These are phyloP conservation scores for Lophochroa leadbeateri DNA, from an alignment of 2,113 vertebrate genomes.

Conservation along the genomic window DNA sequence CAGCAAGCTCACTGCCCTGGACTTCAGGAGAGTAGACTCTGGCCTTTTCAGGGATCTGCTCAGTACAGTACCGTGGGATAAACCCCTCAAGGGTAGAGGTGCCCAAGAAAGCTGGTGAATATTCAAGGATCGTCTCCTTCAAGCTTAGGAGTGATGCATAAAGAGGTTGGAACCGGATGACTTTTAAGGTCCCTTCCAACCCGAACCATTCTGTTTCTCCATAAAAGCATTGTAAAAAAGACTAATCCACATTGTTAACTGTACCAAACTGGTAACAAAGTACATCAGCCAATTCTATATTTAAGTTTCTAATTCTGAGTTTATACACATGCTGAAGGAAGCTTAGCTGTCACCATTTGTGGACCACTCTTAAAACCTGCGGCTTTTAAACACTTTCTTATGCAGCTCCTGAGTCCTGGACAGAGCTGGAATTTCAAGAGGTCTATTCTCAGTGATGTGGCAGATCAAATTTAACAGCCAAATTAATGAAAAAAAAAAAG, in stretches of 20 bases:
- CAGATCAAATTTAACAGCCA: neutral
- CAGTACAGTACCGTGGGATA: neutral
- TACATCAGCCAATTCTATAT: neutral
- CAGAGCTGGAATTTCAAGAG: neutral
- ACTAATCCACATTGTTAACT: neutral
- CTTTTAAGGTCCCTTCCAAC: neutral
- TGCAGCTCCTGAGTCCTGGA: neutral
- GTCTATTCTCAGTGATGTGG: neutral
- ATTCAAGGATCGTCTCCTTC: neutral
- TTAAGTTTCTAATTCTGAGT: constrained; percentile 43
- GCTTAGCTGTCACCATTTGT: neutral
- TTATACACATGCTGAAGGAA: constrained; percentile 15
- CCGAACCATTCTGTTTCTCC: neutral
- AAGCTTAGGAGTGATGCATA: neutral
- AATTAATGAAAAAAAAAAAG: neutral
- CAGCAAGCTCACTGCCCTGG: neutral
- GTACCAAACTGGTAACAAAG: neutral
- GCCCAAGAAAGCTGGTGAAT: neutral
- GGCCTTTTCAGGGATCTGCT: neutral
- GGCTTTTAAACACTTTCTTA: neutral
- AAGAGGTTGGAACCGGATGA: neutral
- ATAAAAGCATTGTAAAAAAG: neutral
- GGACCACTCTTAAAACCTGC: neutral
- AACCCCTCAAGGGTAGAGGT: neutral
- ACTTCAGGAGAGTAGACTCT: neutral